Conservation (phyloP, 2,113 vertebrate species). For the Silurus asotus region DNA sequence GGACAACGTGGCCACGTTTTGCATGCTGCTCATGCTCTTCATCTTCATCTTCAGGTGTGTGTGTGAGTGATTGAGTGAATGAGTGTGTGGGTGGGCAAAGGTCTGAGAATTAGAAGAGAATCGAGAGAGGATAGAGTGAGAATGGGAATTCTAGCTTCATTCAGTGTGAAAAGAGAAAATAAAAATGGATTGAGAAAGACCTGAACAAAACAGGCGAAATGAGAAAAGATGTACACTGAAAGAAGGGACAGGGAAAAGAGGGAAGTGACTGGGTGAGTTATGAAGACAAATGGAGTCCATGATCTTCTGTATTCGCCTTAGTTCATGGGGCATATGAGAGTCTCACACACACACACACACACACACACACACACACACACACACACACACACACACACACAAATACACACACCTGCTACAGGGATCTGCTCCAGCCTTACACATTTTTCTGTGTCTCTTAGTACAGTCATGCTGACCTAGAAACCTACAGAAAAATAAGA, state of each 20-base stretch:
- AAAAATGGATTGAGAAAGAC: not conserved
- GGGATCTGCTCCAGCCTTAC: not conserved
- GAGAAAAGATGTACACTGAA: conserved; percentile 3
- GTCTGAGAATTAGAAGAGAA: not conserved
- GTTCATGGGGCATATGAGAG: not conserved
- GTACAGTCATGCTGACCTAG: conserved; percentile 20
- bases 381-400: not conserved
- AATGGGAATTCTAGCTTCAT: not conserved
- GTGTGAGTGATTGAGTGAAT: not conserved
- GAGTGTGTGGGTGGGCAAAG: not conserved
- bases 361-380: conserved; percentile 28
- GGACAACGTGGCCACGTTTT: conserved; percentile 98
- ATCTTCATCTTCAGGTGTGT: conserved; percentile 97
- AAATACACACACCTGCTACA: not conserved
- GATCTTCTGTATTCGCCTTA: conserved; percentile 28
- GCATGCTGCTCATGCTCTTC: conserved; percentile 98
- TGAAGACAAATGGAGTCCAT: conserved; percentile 38
- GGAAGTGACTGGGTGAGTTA: conserved; percentile 8
- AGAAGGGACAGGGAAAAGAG: not conserved
- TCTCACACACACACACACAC: conserved; percentile 9
- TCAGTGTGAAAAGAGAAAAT: not conserved
- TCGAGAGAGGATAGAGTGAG: not conserved
- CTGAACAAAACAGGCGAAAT: not conserved
- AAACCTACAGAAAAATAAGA: conserved; percentile 15
- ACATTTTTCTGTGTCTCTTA: not conserved